Percentiles rank a stretch among this genome's conserved stretches.
Evolutionary conservation across 2,113 vertebrate genomes (phyloP).

Genomic region (Carollia perspicillata): DNA sequence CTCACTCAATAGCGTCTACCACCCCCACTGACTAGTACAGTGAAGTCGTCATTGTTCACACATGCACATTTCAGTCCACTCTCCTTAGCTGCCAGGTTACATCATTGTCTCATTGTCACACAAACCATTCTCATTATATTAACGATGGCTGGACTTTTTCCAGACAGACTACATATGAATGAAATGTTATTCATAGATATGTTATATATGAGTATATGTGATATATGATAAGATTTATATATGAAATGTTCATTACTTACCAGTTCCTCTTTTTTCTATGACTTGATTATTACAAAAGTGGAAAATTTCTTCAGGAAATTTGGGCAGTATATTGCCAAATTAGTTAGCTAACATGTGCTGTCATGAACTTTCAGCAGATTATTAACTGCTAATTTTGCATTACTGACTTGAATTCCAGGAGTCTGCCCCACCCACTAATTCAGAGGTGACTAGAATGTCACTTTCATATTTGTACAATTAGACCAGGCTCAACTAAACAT

Average conservation of each 20-base stretch:
- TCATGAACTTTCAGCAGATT: background rate
- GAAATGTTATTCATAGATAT: background rate
- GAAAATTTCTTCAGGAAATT: background rate
- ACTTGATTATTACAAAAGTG: background rate
- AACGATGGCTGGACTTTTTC: too few species aligned
- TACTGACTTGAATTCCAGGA: conserved; percentile 13
- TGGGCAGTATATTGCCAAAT: background rate
- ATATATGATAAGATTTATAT: background rate
- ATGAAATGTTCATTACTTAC: background rate
- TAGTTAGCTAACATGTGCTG: background rate
- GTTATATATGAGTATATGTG: too few species aligned
- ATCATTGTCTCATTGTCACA: too few species aligned
- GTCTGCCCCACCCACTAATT: background rate
- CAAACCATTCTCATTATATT: too few species aligned
- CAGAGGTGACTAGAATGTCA: background rate
- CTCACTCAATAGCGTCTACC: too few species aligned
- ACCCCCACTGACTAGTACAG: too few species aligned
- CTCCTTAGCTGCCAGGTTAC: too few species aligned
- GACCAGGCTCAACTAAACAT: background rate
- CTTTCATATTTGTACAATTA: conserved; percentile 24
- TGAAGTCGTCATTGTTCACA: too few species aligned
- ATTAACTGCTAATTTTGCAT: background rate
- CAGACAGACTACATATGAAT: background rate
- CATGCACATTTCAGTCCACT: too few species aligned
- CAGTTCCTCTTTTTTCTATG: background rate